Evolutionary conservation across 1,140 invertebrate species (phyloP), one percentile per base, ranked within the genome.

Genomic region (Patella vulgata): DNA sequence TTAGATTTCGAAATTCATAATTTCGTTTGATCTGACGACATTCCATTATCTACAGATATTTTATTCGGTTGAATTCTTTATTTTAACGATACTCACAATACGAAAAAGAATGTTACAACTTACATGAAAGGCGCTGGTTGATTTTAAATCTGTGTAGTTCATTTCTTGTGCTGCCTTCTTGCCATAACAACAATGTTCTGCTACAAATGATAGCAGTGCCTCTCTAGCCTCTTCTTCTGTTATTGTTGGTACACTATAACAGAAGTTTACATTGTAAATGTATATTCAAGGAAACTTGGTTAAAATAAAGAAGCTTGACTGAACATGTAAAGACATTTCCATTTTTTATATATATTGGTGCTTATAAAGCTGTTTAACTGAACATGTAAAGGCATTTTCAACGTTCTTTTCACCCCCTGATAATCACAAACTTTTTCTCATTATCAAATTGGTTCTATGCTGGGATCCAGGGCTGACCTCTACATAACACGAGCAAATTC

Each of bases 141-240:
- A 82, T 28, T 82, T 71, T 9, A 88, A 82, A 51, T 85, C 82
- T 11, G 77, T 85, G 25, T 88, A 82, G n/a, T 79, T 71, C 80
- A 89, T 85, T 44, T 86, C 71, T 52, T 81, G 74, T 6, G 86
- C 88, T 5, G 87, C 85, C 0, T 73, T 73, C 43, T 77, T 80
- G 3, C 88, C 87, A 81, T 88, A 89, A 70, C 88, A 89, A 74
- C 86, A 88, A 66, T 87, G 83, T 28, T 85, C 75, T 30, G 80
- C 76, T 5, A 87, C 87, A 68, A 84, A 81, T 33, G 74, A 63
- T 4, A 85, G 33, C 5, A 89, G 71, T 4, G 87, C 86, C n/a
- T 84, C 74, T 44, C 86, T 69, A 0, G 85, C 87, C 56, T 87
- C 80, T 47, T 85, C 71, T 69, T 88, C 87, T 31, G 81, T 86